phyloP scores from a whole-genome alignment of 2,797 vertebrate species.

The Streptopelia turtur region DNA sequence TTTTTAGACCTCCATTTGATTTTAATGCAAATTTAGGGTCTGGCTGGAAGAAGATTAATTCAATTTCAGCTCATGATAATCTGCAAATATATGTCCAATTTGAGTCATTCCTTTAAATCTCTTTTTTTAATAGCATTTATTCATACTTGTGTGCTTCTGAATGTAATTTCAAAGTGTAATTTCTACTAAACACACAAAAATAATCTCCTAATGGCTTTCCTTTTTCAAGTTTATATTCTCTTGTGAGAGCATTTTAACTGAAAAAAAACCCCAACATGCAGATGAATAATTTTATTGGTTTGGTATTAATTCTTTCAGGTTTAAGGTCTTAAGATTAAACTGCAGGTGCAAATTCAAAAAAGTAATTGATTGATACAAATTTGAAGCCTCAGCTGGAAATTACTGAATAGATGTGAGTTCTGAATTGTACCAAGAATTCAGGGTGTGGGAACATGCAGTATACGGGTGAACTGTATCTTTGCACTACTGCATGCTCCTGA shows the following conservation, averaged over 20 bases:
- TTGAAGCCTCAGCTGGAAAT: neutral
- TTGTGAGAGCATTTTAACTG: neutral
- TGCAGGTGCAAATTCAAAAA: neutral
- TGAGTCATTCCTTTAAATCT: neutral
- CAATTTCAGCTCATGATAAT: neutral
- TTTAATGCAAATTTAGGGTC: neutral
- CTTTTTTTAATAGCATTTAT: neutral
- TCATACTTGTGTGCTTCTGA: neutral
- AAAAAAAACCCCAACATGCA: neutral
- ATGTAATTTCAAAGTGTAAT: neutral
- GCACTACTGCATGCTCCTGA: neutral
- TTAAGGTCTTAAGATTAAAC: neutral
- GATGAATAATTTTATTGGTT: slow-evolving; percentile 4
- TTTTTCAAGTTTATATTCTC: neutral
- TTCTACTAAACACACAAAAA: neutral
- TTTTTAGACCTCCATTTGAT: neutral
- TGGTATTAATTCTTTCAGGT: neutral
- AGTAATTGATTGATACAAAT: neutral
- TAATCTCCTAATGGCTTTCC: neutral
- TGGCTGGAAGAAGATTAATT: neutral
- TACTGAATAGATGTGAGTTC: neutral
- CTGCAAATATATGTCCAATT: neutral
- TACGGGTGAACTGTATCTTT: neutral
- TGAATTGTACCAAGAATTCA: neutral
- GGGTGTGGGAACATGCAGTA: neutral